Evolutionary conservation across 1,140 invertebrate genomes (phyloP), one percentile per base, ranked within the genome.

Genomic region (Ceratina australensis): DNA sequence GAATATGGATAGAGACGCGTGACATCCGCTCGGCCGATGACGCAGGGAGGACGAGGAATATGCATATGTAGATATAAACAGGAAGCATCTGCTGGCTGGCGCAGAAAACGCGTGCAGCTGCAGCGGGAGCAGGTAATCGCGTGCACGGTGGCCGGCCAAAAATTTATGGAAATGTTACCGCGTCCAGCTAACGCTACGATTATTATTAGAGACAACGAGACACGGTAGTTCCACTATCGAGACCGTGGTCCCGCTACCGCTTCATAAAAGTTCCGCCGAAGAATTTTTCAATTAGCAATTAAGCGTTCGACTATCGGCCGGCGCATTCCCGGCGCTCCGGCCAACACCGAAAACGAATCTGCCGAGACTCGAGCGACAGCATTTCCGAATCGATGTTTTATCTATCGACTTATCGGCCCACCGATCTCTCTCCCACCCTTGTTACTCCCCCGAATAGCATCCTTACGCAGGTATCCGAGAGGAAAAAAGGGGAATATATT

Each of bases 61-160:
- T 42, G 33, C 33, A 42, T 42, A 42, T 42, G 33, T 42, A 42
- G 33, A 42, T 42, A 76, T 26, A 72, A 5, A 18, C 18, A 24
- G 68, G 75, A 75, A 87, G 87, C 87, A 88, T 88, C 87, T 87
- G 87, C 87, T 72, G 72, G 87, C 87, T 72, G 72, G 18, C 50
- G 67, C 72, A 66, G 83, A 84, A 85, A 86, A 72, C 72, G 83
- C 71, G 79, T 80, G 82, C 87, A 89, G 87, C 87, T 89, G 87
- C 84, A n/a, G n/a, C n/a, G n/a, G n/a, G 33, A 42, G 33, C 33
- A 42, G 33, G 33, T 42, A 16, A 22, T 18, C 20, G 54, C 47
- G 47, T 20, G 47, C 50, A 33, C 42, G 72, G 24, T 63, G 49
- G 26, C 57, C 33, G 42, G 24, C 16, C 42, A 49, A 49, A 60